These are phyloP conservation scores for Dolomedes plantarius DNA, from an alignment of 2,888 invertebrate species.

Conservation along the genomic window DNA sequence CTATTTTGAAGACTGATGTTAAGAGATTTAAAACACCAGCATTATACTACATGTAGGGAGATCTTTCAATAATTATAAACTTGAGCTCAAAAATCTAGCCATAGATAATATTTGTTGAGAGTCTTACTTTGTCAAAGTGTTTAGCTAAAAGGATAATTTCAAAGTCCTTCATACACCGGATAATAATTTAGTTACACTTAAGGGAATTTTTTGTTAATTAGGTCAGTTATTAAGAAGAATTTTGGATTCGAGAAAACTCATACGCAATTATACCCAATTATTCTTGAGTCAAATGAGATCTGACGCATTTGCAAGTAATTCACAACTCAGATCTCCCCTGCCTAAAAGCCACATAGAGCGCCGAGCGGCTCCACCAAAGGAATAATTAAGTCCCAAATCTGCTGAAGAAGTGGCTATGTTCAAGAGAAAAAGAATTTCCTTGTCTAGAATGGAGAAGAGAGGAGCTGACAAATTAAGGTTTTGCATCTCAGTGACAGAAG, in stretches of 20 bases:
- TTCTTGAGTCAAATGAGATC: conserved; percentile 33
- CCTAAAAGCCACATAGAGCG: background rate
- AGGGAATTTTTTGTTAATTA: conserved; percentile 6
- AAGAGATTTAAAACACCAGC: no score
- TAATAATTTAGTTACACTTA: background rate
- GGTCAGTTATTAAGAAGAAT: conserved; percentile 5
- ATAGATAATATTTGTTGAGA: no score
- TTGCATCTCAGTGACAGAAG: conserved; percentile 64
- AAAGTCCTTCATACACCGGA: no score
- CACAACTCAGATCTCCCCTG: conserved; percentile 37
- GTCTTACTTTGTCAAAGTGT: no score
- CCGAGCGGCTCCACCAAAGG: conserved; percentile 40
- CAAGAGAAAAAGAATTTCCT: conserved; percentile 34
- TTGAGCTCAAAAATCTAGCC: no score
- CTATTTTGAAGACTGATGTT: no score
- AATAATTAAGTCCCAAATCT: conserved; percentile 67
- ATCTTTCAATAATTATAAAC: no score
- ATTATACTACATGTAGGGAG: no score
- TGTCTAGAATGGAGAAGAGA: conserved; percentile 33
- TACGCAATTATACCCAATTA: conserved; percentile 60
- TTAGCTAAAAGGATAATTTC: no score
- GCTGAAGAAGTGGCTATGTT: conserved; percentile 25
- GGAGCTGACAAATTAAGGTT: conserved; percentile 68
- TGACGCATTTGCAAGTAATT: conserved; percentile 11
- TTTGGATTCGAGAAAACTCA: conserved; percentile 26